Base-by-base conservation (phyloP, 1,140 invertebrate genomes). In the Drosophila sechellia region DNA sequence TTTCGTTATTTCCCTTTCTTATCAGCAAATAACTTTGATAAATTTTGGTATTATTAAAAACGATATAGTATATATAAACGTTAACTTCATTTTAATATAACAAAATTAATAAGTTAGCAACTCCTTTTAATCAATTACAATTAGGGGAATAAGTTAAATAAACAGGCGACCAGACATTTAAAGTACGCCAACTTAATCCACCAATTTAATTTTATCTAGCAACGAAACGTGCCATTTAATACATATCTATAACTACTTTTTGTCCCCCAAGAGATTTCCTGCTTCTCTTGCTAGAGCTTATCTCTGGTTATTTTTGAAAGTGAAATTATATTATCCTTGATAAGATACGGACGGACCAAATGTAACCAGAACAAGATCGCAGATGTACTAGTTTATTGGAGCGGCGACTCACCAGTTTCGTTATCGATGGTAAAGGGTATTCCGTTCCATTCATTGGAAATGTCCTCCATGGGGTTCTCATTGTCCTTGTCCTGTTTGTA, bases 341-440 rank as follows among this genome's bases (percentile, higher is more conserved):
- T 71, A 71, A 71, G 68, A 71, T 71, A 71, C n/a, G 20, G 2
- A 0, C n/a, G 12, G 10, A 49, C 8, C 27, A 68, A 34, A 70
- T 70, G 64, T 72, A 72, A 72, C 55, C 69, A 35, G 50, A 39
- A 45, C 27, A 25, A 74, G 57, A 52, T 61, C 17, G 10, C 11
- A 11, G 11, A 37, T 10, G 5, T 31, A 4, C 11, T 25, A 6
- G 10, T 13, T 8, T 42, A 13, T 25, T 34, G 0, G 3, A 15
- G 13, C 25, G 12, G 3, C 2, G 10, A 94, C 95, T 94, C 92
- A 97, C 97, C 97, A 77, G 97, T 98, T 94, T 98, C 97, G 52
- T 96, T 95, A 93, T 98, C 97, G 55, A 97, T 95, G 58, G 95
- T 96, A 91, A 97, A 97, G 4, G 95, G 94, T 8, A 97, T 93